Conservation (phyloP, 2,888 invertebrate species). For the Catocala nupta region DNA sequence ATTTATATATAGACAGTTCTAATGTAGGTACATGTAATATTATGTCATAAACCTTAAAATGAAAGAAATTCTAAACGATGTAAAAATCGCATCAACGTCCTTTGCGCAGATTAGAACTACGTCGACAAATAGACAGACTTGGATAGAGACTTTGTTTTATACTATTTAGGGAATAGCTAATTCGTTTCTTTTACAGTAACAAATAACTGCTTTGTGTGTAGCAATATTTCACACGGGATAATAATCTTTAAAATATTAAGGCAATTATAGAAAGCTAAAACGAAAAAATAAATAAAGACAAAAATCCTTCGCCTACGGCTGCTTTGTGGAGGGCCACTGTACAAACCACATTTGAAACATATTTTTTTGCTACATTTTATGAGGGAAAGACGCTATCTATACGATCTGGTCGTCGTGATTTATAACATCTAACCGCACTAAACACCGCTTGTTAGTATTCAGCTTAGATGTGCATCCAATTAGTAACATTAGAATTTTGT, state of each 20-base stretch:
- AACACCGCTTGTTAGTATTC: conserved; percentile 81
- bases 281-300: conserved; percentile 71
- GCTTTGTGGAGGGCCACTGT: conserved; percentile 81
- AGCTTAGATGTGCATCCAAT: conserved; percentile 82
- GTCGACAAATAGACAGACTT: too few species aligned
- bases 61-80: too few species aligned
- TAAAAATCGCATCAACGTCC: too few species aligned
- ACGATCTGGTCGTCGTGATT: conserved; percentile 78
- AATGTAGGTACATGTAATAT: too few species aligned
- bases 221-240: conserved; percentile 70
- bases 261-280: conserved; percentile 75
- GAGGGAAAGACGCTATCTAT: conserved; percentile 71
- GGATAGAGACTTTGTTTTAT: too few species aligned
- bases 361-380: conserved; percentile 63
- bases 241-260: conserved; percentile 75
- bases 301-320: conserved; percentile 73
- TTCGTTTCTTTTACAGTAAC: not conserved
- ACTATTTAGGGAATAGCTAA: not conserved
- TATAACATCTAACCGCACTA: conserved; percentile 68
- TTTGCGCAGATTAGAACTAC: too few species aligned
- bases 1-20: too few species aligned
- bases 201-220: conserved; percentile 30
- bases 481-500: conserved; percentile 69
- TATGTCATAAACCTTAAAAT: too few species aligned
- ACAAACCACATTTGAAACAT: conserved; percentile 72